Percentiles rank a stretch among this genome's conserved stretches.
These are phyloP conservation scores for Corvus cornix DNA, from an alignment of 2,113 vertebrate genomes.

Conservation along the genomic window DNA sequence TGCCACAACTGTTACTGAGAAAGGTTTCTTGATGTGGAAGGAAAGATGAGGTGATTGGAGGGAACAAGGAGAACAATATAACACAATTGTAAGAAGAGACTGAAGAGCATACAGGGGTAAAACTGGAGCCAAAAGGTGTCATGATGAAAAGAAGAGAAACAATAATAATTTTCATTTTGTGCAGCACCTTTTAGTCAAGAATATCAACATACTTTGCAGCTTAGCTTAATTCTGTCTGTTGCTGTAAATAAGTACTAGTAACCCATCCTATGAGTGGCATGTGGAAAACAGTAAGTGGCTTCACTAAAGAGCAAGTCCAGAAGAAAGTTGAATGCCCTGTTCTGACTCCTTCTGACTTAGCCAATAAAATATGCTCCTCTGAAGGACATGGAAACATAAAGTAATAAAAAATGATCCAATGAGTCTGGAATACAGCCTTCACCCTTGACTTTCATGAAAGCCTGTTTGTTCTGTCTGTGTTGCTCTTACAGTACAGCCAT, in stretches of 20 bases:
- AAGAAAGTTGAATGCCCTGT: background rate
- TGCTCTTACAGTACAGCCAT: background rate
- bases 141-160: slow-evolving; percentile 1
- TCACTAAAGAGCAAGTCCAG: background rate
- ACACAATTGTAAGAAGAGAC: background rate
- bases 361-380: background rate
- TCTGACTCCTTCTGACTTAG: background rate
- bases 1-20: slow-evolving; percentile 8
- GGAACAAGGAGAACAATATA: background rate
- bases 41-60: background rate
- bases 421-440: background rate
- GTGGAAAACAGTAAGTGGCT: background rate
- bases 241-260: background rate
- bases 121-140: background rate
- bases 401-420: background rate
- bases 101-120: background rate
- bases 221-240: background rate
- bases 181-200: background rate
- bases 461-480: background rate
- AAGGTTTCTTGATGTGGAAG: slow-evolving; percentile 2
- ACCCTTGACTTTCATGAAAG: background rate
- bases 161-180: slow-evolving; percentile 26
- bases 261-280: background rate
- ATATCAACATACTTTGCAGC: background rate
- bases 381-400: background rate